These are phyloP conservation scores for Leptinotarsa juncta DNA, from an alignment of 2,888 invertebrate genomes.

Conservation along the genomic window DNA sequence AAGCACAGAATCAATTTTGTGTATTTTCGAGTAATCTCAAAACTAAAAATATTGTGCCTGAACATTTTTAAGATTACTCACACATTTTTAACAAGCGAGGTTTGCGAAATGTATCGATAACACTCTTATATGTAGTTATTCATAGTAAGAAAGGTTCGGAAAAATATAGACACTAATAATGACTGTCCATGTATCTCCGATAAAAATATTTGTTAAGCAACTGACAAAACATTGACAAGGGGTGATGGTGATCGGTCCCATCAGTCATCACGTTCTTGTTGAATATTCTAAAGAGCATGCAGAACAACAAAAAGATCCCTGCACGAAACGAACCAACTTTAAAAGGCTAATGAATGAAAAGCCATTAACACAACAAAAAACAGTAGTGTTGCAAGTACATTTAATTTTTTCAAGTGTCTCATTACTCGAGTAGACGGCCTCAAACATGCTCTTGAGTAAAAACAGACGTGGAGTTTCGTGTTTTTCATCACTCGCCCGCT, in stretches of 20 bases:
- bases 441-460: constrained; percentile 40
- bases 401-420: constrained; percentile 46
- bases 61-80: no score
- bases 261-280: constrained; percentile 15
- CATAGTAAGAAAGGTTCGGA: no score
- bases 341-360: constrained; percentile 26
- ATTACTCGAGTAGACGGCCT: constrained; percentile 34
- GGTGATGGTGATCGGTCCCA: neutral
- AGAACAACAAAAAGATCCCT: neutral
- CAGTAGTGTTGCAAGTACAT: constrained; percentile 41
- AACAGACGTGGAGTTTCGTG: constrained; percentile 43
- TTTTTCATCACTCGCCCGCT: constrained; percentile 47
- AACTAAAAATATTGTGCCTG: no score
- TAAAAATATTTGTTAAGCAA: neutral
- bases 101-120: no score
- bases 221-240: constrained; percentile 5
- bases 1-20: no score
- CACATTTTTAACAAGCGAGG: no score
- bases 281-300: constrained; percentile 1
- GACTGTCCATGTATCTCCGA: no score
- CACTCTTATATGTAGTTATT: no score
- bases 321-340: constrained; percentile 4
- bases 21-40: no score
- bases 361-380: constrained; percentile 38
- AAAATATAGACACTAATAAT: no score